phyloP scores from a whole-genome alignment of 1,140 invertebrate genomes.

The Doryteuthis pealeii region DNA sequence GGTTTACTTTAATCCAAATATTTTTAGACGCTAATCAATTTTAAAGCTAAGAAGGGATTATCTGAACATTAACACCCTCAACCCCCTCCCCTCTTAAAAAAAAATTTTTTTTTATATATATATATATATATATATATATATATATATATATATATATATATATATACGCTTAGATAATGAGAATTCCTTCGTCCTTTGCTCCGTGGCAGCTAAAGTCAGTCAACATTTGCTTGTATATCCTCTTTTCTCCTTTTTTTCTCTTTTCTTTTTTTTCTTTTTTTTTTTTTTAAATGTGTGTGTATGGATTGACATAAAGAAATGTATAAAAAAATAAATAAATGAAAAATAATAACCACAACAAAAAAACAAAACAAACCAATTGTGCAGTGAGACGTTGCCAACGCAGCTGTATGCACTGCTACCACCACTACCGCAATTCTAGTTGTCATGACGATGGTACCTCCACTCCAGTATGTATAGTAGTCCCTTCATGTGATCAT shows the following conservation, averaged over 20 bases:
- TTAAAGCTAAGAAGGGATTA: no score
- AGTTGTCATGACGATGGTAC: constrained; percentile 5
- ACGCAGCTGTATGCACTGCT: not conserved
- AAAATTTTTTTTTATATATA: no score
- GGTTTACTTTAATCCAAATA: no score
- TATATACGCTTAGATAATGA: not conserved
- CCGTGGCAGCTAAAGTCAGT: not conserved
- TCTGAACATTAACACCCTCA: no score
- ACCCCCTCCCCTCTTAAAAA: no score
- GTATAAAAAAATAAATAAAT: no score
- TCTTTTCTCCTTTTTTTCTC: no score
- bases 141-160: not conserved
- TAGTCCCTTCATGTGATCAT: constrained; percentile 13
- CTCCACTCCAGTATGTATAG: constrained; percentile 7
- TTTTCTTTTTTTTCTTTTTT: no score
- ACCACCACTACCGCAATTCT: not conserved
- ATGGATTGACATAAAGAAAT: not conserved
- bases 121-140: no score
- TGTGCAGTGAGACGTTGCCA: not conserved
- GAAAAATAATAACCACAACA: no score
- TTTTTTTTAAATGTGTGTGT: not conserved
- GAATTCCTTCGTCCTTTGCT: not conserved
- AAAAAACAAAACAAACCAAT: not conserved
- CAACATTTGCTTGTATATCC: not conserved
- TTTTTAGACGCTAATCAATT: no score